These are phyloP conservation scores for Odocoileus virginianus DNA, from an alignment of 2,113 vertebrate genomes.

Conservation along the genomic window DNA sequence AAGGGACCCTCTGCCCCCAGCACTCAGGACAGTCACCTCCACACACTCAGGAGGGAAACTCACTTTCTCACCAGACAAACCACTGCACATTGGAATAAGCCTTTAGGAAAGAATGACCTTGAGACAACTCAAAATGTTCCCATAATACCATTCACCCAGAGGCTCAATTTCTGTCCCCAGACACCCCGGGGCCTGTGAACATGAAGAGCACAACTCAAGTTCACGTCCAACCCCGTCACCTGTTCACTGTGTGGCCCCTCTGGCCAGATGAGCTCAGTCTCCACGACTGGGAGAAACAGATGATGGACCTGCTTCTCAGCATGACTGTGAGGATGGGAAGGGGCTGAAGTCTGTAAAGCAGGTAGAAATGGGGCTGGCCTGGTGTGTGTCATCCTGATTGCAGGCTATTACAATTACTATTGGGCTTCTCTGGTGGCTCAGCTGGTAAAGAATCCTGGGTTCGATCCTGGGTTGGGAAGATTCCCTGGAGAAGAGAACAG, in stretches of 20 bases:
- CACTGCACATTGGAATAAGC: background rate
- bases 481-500: background rate
- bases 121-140: background rate
- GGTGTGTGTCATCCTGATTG: background rate
- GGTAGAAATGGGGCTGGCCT: accelerated
- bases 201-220: background rate
- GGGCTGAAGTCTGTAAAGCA: background rate
- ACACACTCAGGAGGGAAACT: background rate
- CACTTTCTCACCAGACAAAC: background rate
- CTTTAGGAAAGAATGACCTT: background rate
- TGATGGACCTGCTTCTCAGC: accelerated
- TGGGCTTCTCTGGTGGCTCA: background rate
- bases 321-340: background rate
- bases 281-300: background rate
- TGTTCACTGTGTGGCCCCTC: accelerated
- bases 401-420: accelerated
- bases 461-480: background rate
- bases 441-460: background rate
- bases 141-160: accelerated
- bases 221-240: background rate
- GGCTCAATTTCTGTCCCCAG: background rate
- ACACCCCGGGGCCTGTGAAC: background rate
- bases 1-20: background rate
- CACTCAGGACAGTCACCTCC: background rate
- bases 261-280: background rate